These are phyloP conservation scores for Channa argus DNA, from an alignment of 2,113 vertebrate genomes.

Conservation along the genomic window DNA sequence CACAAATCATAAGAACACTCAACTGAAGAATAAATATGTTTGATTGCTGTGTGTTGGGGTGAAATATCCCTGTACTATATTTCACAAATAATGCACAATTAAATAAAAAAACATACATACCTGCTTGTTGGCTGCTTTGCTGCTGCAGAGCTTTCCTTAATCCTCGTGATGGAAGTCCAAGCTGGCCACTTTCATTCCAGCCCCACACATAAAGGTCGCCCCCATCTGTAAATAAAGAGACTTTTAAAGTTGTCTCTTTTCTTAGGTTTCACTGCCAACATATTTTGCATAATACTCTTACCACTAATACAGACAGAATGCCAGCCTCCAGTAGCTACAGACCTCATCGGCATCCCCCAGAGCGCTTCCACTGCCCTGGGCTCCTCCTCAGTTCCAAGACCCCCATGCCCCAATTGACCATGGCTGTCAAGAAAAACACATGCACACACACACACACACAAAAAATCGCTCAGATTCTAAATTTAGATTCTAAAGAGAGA, in stretches of 20 bases:
- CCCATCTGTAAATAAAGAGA: slow-evolving; percentile 75
- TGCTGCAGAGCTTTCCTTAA: slow-evolving; percentile 57
- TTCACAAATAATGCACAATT: too few relatives aligned
- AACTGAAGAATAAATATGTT: background rate
- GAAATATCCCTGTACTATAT: background rate
- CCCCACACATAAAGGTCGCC: slow-evolving; percentile 96
- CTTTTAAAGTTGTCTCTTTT: background rate
- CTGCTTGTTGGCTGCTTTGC: slow-evolving; percentile 37
- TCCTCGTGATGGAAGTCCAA: slow-evolving; percentile 88
- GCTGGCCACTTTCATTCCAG: slow-evolving; percentile 96
- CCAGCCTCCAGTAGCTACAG: slow-evolving; percentile 90
- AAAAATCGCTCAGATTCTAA: background rate
- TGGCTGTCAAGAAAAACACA: slow-evolving; percentile 82
- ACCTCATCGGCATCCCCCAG: slow-evolving; percentile 85
- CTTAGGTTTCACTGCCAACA: background rate
- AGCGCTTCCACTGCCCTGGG: slow-evolving; percentile 89
- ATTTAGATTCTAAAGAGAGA: too few relatives aligned
- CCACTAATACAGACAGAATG: slow-evolving; percentile 89
- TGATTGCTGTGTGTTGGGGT: background rate
- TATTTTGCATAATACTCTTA: slow-evolving; percentile 67
- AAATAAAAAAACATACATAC: background rate
- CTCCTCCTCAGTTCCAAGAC: slow-evolving; percentile 82
- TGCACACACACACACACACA: background rate
- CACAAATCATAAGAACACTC: background rate
- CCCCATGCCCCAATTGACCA: slow-evolving; percentile 92